These are phyloP conservation scores for Apus apus DNA, from an alignment of 2,113 vertebrate species.

Conservation along the genomic window DNA sequence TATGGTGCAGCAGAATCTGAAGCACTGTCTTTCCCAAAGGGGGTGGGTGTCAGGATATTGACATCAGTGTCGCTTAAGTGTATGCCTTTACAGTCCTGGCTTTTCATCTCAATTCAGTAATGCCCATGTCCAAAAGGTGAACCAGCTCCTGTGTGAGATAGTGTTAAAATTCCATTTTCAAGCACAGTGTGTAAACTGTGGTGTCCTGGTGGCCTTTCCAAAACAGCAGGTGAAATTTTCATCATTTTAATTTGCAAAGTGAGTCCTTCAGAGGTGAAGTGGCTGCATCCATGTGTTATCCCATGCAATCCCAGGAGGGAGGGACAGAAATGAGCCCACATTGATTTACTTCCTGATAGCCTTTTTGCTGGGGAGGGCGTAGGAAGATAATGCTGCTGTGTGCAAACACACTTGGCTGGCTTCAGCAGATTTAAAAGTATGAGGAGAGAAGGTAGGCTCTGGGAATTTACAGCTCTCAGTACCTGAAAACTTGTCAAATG, in stretches of 20 bases:
- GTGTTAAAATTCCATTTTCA: not conserved
- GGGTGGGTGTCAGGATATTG: not conserved
- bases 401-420: not conserved
- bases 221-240: not conserved
- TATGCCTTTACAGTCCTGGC: not conserved
- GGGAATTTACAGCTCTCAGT: not conserved
- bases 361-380: not conserved
- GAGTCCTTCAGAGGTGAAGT: not conserved
- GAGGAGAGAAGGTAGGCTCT: not conserved
- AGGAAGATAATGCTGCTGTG: not conserved
- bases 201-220: not conserved
- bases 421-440: not conserved
- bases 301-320: rapidly evolving
- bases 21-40: not conserved
- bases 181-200: not conserved
- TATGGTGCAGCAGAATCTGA: rapidly evolving
- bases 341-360: not conserved
- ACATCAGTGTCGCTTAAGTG: not conserved
- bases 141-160: not conserved
- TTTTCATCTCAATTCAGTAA: not conserved
- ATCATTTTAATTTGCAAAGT: not conserved
- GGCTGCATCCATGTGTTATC: not conserved
- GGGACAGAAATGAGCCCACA: not conserved
- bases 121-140: not conserved
- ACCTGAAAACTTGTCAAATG: not conserved